Conservation (phyloP, 2,797 vertebrate species). For the Selene dorsalis region DNA sequence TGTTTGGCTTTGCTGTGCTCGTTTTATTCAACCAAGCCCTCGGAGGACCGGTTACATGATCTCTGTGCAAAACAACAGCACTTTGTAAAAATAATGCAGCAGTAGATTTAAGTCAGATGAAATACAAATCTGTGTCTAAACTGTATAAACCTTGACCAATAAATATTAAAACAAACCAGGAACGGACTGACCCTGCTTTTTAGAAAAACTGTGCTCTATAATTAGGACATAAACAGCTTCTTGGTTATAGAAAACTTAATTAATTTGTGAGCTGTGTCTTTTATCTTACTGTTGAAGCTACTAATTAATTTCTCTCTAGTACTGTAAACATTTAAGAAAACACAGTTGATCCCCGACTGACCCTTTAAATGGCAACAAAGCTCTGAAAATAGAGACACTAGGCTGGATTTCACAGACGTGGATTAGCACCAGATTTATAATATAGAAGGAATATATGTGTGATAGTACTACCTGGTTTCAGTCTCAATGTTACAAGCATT, state of each 20-base stretch:
- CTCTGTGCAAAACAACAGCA: conserved; percentile 60
- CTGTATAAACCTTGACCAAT: not conserved
- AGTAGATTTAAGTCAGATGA: conserved; percentile 26
- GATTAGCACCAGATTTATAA: not conserved
- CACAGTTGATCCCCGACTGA: not conserved
- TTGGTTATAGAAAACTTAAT: not conserved
- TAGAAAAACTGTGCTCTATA: conserved; percentile 3
- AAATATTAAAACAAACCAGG: not conserved
- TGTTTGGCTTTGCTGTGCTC: conserved; percentile 69
- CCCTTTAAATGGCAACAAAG: not conserved
- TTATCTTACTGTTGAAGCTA: not conserved
- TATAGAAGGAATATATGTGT: not conserved
- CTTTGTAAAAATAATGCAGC: conserved; percentile 11
- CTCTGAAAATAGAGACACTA: not conserved
- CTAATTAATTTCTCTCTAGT: not conserved
- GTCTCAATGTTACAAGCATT: not conserved
- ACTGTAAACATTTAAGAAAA: not conserved
- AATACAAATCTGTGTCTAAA: conserved; percentile 30
- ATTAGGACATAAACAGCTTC: not conserved
- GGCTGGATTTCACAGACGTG: not conserved
- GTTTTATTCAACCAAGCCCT: conserved; percentile 49
- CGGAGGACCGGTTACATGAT: conserved; percentile 50
- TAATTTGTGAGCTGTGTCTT: not conserved
- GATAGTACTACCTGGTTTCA: not conserved
- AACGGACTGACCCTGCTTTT: not conserved